Evolutionary conservation across 2,888 invertebrate species (phyloP).

Genomic region (Drymonia ruficornis): DNA sequence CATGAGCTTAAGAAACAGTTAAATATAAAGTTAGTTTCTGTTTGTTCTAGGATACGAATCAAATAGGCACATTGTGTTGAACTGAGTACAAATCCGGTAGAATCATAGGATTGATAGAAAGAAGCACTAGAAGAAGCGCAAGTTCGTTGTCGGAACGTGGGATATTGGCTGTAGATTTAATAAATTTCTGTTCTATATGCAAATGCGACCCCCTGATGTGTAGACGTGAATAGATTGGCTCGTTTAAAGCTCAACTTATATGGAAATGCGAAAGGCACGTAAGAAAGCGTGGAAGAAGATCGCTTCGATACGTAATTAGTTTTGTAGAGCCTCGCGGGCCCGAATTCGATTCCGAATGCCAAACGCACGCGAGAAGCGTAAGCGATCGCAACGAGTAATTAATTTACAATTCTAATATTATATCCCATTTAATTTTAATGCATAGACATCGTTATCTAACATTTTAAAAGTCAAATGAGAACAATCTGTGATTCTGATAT

Average conservation of each 20-base stretch:
- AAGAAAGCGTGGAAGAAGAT: constrained; percentile 83
- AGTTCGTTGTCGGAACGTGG: constrained; percentile 80
- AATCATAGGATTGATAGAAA: constrained; percentile 65
- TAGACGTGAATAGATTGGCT: constrained; percentile 85
- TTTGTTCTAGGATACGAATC: constrained; percentile 1
- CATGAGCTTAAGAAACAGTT: constrained; percentile 18
- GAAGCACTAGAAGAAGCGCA: too few relatives aligned
- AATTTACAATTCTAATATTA: constrained; percentile 70
- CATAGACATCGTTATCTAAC: constrained; percentile 47
- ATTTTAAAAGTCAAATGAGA: constrained; percentile 55
- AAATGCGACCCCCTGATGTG: constrained; percentile 84
- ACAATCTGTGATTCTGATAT: constrained; percentile 43
- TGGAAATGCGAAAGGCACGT: constrained; percentile 84
- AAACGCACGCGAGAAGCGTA: constrained; percentile 57
- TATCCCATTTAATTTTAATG: constrained; percentile 43
- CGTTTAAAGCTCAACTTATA: constrained; percentile 85
- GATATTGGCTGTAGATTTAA: constrained; percentile 85
- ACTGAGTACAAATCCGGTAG: constrained; percentile 51
- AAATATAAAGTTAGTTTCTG: background rate
- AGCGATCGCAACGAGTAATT: constrained; percentile 63
- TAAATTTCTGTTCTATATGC: constrained; percentile 85
- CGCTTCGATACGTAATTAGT: constrained; percentile 83
- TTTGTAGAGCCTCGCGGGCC: constrained; percentile 72
- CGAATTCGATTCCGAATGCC: constrained; percentile 72
- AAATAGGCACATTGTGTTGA: constrained; percentile 20